Evolutionary conservation across 1,140 invertebrate species (phyloP).

Genomic region (Varroa destructor): DNA sequence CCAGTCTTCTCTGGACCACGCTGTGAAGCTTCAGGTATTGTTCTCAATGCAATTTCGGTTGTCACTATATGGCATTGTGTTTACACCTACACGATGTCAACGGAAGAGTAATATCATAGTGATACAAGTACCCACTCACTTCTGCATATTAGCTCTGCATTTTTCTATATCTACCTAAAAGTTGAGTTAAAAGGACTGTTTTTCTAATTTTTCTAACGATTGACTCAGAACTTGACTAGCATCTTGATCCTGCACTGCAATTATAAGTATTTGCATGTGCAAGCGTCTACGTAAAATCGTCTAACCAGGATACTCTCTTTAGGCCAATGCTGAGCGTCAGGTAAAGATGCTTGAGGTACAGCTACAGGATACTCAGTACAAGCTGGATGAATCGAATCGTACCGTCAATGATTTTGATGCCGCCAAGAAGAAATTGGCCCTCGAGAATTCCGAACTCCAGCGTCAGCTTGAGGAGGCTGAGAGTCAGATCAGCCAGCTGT

Average conservation of each 20-base stretch:
- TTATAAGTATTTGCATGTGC: too few relatives aligned
- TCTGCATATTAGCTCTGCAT: too few relatives aligned
- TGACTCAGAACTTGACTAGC: not conserved
- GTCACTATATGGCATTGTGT: too few relatives aligned
- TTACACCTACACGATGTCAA: too few relatives aligned
- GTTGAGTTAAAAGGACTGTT: too few relatives aligned
- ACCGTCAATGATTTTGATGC: conserved; percentile 87
- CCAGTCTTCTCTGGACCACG: conserved; percentile 60
- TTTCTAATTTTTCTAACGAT: too few relatives aligned
- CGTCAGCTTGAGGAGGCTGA: conserved; percentile 93
- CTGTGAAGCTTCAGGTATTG: conserved; percentile 26
- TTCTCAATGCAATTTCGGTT: not conserved
- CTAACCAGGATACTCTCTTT: not conserved
- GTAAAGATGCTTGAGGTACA: conserved; percentile 88
- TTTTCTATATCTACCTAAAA: too few relatives aligned
- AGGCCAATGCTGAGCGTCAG: conserved; percentile 92
- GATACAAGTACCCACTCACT: too few relatives aligned
- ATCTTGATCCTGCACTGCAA: not conserved
- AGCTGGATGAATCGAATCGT: conserved; percentile 87
- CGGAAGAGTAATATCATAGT: too few relatives aligned
- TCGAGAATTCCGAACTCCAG: conserved; percentile 86
- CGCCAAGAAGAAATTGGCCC: conserved; percentile 88
- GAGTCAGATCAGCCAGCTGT: conserved; percentile 84
- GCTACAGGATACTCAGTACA: conserved; percentile 81
- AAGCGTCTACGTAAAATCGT: too few relatives aligned